phyloP scores from a whole-genome alignment of 2,797 vertebrate genomes.

The Xenops minutus region DNA sequence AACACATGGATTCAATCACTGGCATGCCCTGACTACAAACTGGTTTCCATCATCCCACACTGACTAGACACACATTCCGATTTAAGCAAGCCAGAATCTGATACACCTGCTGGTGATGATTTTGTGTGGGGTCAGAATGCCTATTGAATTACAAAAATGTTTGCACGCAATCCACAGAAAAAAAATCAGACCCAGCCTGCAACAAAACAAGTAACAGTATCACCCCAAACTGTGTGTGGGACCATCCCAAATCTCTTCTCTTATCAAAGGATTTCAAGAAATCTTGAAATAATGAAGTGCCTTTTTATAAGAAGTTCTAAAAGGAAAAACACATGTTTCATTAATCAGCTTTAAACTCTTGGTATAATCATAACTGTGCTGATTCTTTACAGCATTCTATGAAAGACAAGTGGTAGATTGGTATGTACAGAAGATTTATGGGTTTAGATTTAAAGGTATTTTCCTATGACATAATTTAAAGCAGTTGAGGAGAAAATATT shows the following conservation, averaged over 20 bases:
- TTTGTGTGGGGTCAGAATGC: rapidly evolving
- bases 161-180: background rate
- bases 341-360: background rate
- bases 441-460: background rate
- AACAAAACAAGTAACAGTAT: background rate
- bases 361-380: background rate
- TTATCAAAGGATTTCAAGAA: background rate
- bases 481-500: slow-evolving; percentile 16
- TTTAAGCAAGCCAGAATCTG: background rate
- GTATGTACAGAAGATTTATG: background rate
- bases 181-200: background rate
- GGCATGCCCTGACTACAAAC: background rate
- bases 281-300: background rate
- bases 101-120: background rate
- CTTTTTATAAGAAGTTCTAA: background rate
- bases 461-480: background rate
- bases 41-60: background rate
- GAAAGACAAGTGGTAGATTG: background rate
- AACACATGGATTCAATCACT: background rate
- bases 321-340: background rate
- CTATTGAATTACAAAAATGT: background rate
- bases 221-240: background rate
- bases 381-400: background rate
- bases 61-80: background rate
- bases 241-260: background rate